Conservation (phyloP, 2,888 invertebrate species). For the Caenorhabditis becei region DNA sequence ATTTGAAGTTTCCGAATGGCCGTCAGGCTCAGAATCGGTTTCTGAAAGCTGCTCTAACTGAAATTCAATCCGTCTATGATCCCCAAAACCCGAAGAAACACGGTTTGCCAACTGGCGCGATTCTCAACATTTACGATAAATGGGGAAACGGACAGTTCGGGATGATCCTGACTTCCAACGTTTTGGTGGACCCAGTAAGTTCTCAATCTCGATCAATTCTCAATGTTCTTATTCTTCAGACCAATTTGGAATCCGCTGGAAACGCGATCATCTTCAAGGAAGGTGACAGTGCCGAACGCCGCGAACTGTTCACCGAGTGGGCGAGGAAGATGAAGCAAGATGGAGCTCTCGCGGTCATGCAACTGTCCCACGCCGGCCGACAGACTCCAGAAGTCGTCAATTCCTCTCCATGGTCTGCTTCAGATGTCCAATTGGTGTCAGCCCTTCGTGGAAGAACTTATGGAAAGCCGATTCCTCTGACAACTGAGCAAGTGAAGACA, state of each 20-base stretch:
- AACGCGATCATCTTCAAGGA: constrained; percentile 71
- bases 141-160: constrained; percentile 74
- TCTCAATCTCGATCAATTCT: not conserved
- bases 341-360: constrained; percentile 68
- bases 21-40: constrained; percentile 62
- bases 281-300: constrained; percentile 56
- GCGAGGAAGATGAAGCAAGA: constrained; percentile 59
- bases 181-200: constrained; percentile 60
- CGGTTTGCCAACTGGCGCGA: constrained; percentile 67
- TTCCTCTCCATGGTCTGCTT: constrained; percentile 69
- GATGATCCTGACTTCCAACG: constrained; percentile 71
- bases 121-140: constrained; percentile 72
- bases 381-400: constrained; percentile 70
- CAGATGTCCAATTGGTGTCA: constrained; percentile 65
- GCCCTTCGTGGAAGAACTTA: constrained; percentile 48
- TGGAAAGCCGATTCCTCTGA: constrained; percentile 69
- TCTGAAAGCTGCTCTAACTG: constrained; percentile 69
- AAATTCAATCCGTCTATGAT: constrained; percentile 52
- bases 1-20: constrained; percentile 50
- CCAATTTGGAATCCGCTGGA: constrained; percentile 71
- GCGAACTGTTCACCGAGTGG: constrained; percentile 47
- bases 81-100: constrained; percentile 48
- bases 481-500: constrained; percentile 71
- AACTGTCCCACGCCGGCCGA: constrained; percentile 71
- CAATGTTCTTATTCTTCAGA: constrained; percentile 42